Evolutionary conservation across 2,113 vertebrate species (phyloP), one percentile per base, ranked within the genome.

Genomic region (Engystomops pustulosus): DNA sequence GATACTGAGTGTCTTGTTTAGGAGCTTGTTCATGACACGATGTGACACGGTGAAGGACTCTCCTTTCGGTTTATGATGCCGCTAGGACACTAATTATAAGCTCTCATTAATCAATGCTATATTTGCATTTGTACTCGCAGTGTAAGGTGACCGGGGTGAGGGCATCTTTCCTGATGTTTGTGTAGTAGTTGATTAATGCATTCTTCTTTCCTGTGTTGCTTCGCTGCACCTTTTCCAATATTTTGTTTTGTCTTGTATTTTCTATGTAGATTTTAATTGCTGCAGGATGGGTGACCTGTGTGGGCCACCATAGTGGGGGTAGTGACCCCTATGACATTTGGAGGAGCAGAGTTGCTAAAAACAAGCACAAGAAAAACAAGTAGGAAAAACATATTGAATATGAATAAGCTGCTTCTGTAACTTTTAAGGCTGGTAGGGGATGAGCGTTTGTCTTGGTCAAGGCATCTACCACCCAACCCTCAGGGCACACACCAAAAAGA

Each of bases 71-170:
- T 30, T 27, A 72, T 27, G 47, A 30, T 11, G 5, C 38, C 72
- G 55, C 34, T 76, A 76, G 72, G 44, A 34, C 49, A 76, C 72
- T 53, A 55, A 76, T 76, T 53, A 49, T 55, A 49, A 6, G 30
- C 32, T 36, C 49, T 32, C 49, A 55, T 53, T 55, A 53, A 55
- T 76, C 72, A 76, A 76, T 32, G 27, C 36, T 17, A 36, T 76
- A 76, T 53, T 76, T 76, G 47, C 47, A 76, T 36, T 76, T 76
- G 72, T 76, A n/a, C 72, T 76, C 36, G 23, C 9, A 18, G 51
- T 76, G 47, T 76, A 55, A 76, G 18, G 30, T 53, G 72, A 36
- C 14, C 72, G 20, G 72, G 72, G 47, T 51, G 47, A 55, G 72
- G 8, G 36, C 15, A 36, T 76, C 4, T 10, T 76, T 36, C 72